These are phyloP conservation scores for Trematocara nigrifrons DNA, from an alignment of 2,113 vertebrate species.

Conservation along the genomic window DNA sequence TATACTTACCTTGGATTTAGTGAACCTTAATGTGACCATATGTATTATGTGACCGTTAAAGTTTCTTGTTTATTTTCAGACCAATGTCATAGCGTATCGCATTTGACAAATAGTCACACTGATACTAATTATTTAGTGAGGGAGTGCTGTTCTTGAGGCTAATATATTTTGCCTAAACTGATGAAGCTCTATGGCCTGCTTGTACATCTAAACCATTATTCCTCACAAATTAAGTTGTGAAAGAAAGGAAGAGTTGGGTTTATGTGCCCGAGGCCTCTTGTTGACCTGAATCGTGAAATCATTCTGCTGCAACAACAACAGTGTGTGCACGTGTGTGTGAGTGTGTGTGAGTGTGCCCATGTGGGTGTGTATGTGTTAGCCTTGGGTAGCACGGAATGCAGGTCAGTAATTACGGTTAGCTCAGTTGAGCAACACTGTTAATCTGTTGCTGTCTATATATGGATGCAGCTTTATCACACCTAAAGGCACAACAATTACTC, in stretches of 20 bases:
- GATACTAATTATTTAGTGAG: background rate
- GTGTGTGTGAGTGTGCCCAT: background rate
- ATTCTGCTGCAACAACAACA: conserved; percentile 49
- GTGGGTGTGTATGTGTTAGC: background rate
- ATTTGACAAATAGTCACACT: conserved; percentile 8
- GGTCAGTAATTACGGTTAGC: conserved; percentile 60
- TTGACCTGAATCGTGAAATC: conserved; percentile 72
- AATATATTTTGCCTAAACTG: conserved; percentile 16
- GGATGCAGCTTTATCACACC: conserved; percentile 46
- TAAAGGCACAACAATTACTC: conserved; percentile 43
- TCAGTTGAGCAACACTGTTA: conserved; percentile 46
- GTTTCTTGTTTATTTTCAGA: background rate
- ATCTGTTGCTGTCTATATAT: conserved; percentile 50
- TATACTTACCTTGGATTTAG: background rate
- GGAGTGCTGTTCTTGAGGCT: background rate
- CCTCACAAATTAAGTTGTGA: conserved; percentile 42
- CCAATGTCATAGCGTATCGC: background rate
- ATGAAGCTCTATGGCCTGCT: background rate
- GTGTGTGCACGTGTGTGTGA: background rate
- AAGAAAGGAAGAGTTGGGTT: conserved; percentile 53
- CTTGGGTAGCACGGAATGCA: conserved; percentile 40
- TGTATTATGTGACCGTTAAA: background rate
- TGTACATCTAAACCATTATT: conserved; percentile 33
- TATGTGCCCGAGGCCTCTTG: conserved; percentile 53
- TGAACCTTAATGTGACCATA: background rate